A percentile compares a stretch with the other conserved stretches of the same genome.
These are phyloP conservation scores for Pygoscelis antarcticus DNA, from an alignment of 2,113 vertebrate species.

Conservation along the genomic window DNA sequence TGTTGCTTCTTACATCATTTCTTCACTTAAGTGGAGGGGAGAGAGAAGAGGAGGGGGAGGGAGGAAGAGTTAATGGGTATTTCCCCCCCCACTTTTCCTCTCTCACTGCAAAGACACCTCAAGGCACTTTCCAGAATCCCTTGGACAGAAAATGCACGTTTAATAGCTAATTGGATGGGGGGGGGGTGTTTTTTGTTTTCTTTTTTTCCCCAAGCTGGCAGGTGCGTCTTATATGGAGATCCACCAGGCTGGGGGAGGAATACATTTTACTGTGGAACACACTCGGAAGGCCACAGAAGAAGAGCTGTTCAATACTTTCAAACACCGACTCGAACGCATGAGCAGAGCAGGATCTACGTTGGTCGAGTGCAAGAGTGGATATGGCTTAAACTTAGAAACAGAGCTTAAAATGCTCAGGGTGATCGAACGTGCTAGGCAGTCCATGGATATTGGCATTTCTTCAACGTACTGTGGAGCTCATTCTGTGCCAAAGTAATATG, in stretches of 20 bases:
- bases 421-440: conserved; percentile 78
- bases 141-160: not conserved
- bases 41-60: not conserved
- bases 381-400: conserved; percentile 84
- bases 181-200: not conserved
- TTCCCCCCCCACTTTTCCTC: not conserved
- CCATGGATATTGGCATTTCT: conserved; percentile 83
- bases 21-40: not conserved
- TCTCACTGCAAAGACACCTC: not conserved
- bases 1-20: rapidly evolving
- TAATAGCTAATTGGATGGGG: not conserved
- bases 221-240: conserved; percentile 96
- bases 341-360: conserved; percentile 85
- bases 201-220: conserved; percentile 79
- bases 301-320: conserved; percentile 77
- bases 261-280: conserved; percentile 90
- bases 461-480: conserved; percentile 95
- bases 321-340: conserved; percentile 79
- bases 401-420: conserved; percentile 94
- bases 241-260: conserved; percentile 92
- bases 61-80: not conserved
- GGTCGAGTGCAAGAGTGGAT: conserved; percentile 98
- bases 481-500: conserved; percentile 86
- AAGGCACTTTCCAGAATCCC: not conserved
- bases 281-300: conserved; percentile 79